These are phyloP conservation scores for Synergus laeviventris DNA, from an alignment of 2,888 invertebrate species.

Conservation along the genomic window DNA sequence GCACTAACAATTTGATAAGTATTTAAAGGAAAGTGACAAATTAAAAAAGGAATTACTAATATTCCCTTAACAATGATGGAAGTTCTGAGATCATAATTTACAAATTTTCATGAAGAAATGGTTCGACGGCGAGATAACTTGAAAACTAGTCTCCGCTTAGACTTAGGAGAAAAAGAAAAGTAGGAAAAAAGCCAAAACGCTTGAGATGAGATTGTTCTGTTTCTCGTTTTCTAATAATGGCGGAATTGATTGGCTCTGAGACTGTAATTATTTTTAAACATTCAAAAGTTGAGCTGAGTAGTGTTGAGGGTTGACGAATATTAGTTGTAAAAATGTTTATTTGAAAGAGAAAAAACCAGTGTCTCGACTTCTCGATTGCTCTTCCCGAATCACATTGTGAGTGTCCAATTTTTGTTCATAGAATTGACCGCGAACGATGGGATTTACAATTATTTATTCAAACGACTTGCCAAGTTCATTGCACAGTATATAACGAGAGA, in stretches of 20 bases:
- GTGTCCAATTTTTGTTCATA: constrained; percentile 44
- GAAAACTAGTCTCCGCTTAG: constrained; percentile 27
- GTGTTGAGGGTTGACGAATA: background rate
- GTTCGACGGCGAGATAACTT: constrained; percentile 14
- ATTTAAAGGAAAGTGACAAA: background rate
- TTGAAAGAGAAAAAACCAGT: constrained; percentile 8
- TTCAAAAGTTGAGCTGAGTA: background rate
- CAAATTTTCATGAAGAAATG: background rate
- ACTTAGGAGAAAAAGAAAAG: background rate
- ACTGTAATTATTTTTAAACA: background rate
- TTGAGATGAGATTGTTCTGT: background rate
- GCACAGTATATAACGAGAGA: constrained; percentile 66
- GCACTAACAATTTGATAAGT: background rate
- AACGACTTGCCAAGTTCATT: constrained; percentile 71
- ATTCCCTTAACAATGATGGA: too few relatives aligned
- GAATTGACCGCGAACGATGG: constrained; percentile 42
- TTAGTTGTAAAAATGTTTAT: constrained; percentile 15
- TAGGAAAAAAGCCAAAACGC: background rate
- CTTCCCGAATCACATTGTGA: constrained; percentile 57
- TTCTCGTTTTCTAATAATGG: constrained; percentile 14
- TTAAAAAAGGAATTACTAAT: background rate
- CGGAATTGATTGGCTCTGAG: constrained; percentile 10
- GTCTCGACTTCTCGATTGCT: constrained; percentile 55
- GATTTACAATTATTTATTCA: constrained; percentile 67
- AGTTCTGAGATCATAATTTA: background rate